Percentiles rank a stretch among this genome's conserved stretches.
These are phyloP conservation scores for Nephrotoma flavescens DNA, from an alignment of 2,888 invertebrate genomes.

Conservation along the genomic window DNA sequence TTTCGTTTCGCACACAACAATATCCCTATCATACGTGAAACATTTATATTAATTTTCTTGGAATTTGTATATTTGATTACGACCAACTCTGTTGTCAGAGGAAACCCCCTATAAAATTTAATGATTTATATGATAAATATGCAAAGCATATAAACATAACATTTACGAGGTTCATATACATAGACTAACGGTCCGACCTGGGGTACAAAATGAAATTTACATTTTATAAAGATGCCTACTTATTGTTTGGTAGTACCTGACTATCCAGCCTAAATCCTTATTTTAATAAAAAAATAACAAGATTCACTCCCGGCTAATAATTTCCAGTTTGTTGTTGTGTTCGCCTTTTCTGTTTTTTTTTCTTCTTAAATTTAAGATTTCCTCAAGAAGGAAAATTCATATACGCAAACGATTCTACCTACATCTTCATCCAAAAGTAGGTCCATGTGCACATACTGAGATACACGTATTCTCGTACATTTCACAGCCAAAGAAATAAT, in stretches of 20 bases:
- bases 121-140: background rate
- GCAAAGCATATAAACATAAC: background rate
- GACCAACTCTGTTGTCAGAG: background rate
- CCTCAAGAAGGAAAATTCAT: background rate
- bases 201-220: background rate
- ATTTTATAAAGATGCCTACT: too few relatives aligned
- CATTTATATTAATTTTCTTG: background rate
- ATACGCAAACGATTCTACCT: background rate
- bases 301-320: background rate
- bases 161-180: background rate
- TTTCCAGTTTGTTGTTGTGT: background rate
- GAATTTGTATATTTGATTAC: background rate
- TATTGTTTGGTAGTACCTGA: too few relatives aligned
- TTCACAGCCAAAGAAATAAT: background rate
- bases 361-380: background rate
- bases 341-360: background rate
- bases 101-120: background rate
- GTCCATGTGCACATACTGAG: too few relatives aligned
- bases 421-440: background rate
- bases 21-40: background rate
- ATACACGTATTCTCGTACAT: too few relatives aligned
- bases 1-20: background rate
- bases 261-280: too few relatives aligned
- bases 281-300: background rate
- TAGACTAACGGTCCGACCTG: background rate